Evolutionary conservation across 1,140 invertebrate species (phyloP), one percentile per base, ranked within the genome.

Genomic region (Delia radicum): DNA sequence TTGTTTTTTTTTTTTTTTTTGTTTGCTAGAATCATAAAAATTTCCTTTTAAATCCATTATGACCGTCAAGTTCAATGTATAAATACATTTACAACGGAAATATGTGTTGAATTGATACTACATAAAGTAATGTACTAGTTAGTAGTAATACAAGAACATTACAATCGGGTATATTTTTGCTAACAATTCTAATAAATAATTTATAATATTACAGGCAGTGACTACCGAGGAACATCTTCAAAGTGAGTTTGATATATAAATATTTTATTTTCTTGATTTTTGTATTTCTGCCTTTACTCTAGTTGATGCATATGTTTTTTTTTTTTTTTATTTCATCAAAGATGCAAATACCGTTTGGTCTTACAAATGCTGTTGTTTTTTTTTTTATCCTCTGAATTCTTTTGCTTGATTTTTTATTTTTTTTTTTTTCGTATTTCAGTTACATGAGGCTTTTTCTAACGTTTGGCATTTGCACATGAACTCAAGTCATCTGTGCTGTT

Each of bases 191-290:
- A 15, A 28, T 67, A 67, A 67, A 67, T 67, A 67, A 67, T 67
- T 67, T 67, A 67, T 67, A 67, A 67, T 29, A 15, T 31, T 31
- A 29, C 28, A 18, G 63, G 28, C 28, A 31, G 27, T 28, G 15
- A 67, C 15, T 29, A 29, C 61, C 12, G 28, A n/a, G 15, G 63
- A 67, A 67, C 26, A 67, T 67, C 42, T 31, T n/a, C 28, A 67
- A 28, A 31, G 28, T 21, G 13, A 21, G 63, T 67, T n/a, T 67
- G 28, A 67, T 33, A 33, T 69, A 33, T 69, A 69, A 69, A 69
- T 69, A 69, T 69, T 69, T 33, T 33, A 69, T 69, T 69, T 33
- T 18, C 29, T 67, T 67, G 63, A 67, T 18, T 67, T n/a, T 67
- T 67, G 28, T 31, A n/a, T n/a, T 13, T 3, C 13, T 63, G 13